These are phyloP conservation scores for Nansenia antarctica DNA, from an alignment of 2,113 vertebrate species.

Conservation along the genomic window DNA sequence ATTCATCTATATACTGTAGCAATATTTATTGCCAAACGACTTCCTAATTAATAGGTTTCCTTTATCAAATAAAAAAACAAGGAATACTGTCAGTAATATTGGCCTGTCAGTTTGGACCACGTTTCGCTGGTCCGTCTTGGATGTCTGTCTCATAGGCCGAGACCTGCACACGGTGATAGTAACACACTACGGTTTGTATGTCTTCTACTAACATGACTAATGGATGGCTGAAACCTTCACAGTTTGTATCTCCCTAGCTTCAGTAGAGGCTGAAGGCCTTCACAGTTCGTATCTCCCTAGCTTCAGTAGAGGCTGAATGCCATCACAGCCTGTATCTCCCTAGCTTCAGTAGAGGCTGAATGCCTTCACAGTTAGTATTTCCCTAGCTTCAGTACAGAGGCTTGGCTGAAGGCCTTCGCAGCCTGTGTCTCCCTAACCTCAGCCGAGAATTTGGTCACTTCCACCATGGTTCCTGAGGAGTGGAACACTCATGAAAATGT, in stretches of 20 bases:
- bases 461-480: conserved; percentile 81
- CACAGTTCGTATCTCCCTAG: conserved; percentile 54
- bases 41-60: conserved; percentile 60
- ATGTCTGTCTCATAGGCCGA: conserved; percentile 45
- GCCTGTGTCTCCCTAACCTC: conserved; percentile 52
- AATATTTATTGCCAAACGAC: conserved; percentile 63
- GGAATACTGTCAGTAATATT: conserved; percentile 56
- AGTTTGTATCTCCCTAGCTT: conserved; percentile 54
- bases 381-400: conserved; percentile 44
- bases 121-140: conserved; percentile 34
- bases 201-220: conserved; percentile 47
- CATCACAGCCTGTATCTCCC: conserved; percentile 55
- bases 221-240: conserved; percentile 40
- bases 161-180: conserved; percentile 50
- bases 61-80: conserved; percentile 32
- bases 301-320: conserved; percentile 52
- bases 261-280: conserved; percentile 50
- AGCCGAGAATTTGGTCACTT: conserved; percentile 75
- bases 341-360: conserved; percentile 49
- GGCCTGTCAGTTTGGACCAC: conserved; percentile 28
- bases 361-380: conserved; percentile 58
- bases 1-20: conserved; percentile 21
- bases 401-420: conserved; percentile 53
- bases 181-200: conserved; percentile 53
- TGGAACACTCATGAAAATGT: conserved; percentile 67